Evolutionary conservation across 1,140 invertebrate genomes (phyloP), one percentile per base, ranked within the genome.

Genomic region (Schlechtendalia chinensis): DNA sequence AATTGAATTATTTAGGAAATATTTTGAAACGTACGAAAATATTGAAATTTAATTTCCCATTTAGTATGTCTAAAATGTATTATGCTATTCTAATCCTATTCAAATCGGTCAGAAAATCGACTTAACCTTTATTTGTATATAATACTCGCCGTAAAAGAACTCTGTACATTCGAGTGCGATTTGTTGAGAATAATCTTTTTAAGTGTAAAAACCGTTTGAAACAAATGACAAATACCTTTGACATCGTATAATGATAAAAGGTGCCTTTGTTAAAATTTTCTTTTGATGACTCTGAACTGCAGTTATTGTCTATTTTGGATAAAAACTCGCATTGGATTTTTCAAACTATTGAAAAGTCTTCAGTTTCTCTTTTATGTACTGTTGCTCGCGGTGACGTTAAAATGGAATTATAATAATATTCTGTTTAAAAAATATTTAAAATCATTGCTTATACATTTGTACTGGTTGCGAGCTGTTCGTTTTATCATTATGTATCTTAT

Each of bases 151-250:
- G 29, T 39, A n/a, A 65, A 39, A 65, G 16, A 24, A 27, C 16
- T 61, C 27, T 61, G 32, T 39, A 39, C 32, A 39, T 39, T 39
- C 32, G 32, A 29, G 27, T 61, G 16, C 27, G 32, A 29, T 61
- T 61, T 27, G 59, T 61, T 17, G 27, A 29, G 16, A 27, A 67
- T 10, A 67, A 39, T 39, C 11, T 39, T 47, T 22, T 45, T 22
- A 67, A 24, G 32, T 67, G 22, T 67, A 45, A 67, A 67, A 39
- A 65, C 17, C 22, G 39, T 67, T 22, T 12, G 22, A 69, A 69
- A 69, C 39, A 69, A 69, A 69, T 14, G n/a, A 8, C 24, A 47
- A 32, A 50, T 69, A 59, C 56, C 53, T 39, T 58, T 54, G 29
- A 59, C 29, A 19, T 22, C 11, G 29, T 58, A 24, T 58, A 75